Conservation (phyloP, 2,113 vertebrate species). For the Papio anubis region DNA sequence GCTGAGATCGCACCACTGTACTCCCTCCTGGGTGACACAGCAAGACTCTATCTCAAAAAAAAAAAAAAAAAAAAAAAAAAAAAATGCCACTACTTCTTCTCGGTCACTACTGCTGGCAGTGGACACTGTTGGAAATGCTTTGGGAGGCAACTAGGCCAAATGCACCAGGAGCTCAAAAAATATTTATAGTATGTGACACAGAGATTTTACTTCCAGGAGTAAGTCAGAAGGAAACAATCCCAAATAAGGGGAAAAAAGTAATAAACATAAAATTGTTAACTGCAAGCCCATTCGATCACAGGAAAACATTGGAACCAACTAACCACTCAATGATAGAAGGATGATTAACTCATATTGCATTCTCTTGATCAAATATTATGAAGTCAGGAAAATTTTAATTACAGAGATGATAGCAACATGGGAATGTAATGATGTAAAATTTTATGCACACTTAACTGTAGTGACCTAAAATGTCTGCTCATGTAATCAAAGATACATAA, state of each 20-base stretch:
- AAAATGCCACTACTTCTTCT: not conserved
- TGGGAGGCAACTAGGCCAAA: not conserved
- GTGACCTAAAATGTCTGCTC: not conserved
- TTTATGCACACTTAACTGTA: constrained; percentile 18
- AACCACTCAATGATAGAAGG: not conserved
- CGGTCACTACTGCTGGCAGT: not conserved
- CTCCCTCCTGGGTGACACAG: too few relatives aligned
- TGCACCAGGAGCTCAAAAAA: not conserved
- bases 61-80: too few relatives aligned
- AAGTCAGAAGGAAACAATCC: not conserved
- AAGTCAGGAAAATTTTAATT: constrained; percentile 55
- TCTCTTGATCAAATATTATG: constrained; percentile 56
- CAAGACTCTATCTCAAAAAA: too few relatives aligned
- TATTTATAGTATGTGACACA: not conserved
- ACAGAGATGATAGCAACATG: not conserved
- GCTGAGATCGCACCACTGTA: too few relatives aligned
- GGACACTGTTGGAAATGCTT: not conserved
- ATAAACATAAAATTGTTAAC: constrained; percentile 41
- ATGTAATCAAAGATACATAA: constrained; percentile 8
- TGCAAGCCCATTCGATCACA: not conserved
- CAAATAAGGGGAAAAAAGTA: not conserved
- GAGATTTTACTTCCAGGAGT: constrained; percentile 28
- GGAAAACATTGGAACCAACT: constrained; percentile 25
- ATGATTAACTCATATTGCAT: constrained; percentile 32
- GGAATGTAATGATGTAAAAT: constrained; percentile 29